Percentiles rank a stretch among this genome's conserved stretches.
Evolutionary conservation across 2,797 vertebrate genomes (phyloP).

Genomic region (Manis pentadactyla): DNA sequence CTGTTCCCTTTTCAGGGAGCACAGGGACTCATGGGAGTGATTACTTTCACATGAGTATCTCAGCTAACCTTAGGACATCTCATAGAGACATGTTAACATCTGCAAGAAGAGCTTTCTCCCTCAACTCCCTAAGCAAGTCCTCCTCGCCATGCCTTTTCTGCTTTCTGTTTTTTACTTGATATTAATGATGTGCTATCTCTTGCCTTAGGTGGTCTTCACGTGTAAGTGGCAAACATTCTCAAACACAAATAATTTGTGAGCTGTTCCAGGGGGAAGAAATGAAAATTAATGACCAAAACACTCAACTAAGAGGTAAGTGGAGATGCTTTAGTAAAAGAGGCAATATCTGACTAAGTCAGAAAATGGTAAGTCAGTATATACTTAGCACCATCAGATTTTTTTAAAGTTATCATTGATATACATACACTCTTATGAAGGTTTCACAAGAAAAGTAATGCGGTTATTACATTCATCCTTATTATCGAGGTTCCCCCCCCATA

Average conservation of each 20-base stretch:
- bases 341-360: neutral
- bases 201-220: neutral
- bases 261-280: neutral
- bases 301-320: neutral
- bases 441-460: too few relatives aligned
- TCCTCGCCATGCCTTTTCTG: neutral
- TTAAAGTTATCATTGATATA: too few relatives aligned
- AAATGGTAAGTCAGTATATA: neutral
- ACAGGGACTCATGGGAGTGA: neutral
- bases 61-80: neutral
- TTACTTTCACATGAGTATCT: neutral
- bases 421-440: too few relatives aligned
- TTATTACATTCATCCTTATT: too few relatives aligned
- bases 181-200: neutral
- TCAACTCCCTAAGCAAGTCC: neutral
- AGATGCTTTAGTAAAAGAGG: neutral
- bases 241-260: neutral
- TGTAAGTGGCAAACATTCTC: neutral
- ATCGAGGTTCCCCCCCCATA: too few relatives aligned
- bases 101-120: neutral
- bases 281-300: neutral
- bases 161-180: neutral
- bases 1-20: neutral
- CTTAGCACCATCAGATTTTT: neutral
- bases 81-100: neutral